Conservation (phyloP, 2,888 invertebrate species). For the Leptopilina drosophilae region DNA sequence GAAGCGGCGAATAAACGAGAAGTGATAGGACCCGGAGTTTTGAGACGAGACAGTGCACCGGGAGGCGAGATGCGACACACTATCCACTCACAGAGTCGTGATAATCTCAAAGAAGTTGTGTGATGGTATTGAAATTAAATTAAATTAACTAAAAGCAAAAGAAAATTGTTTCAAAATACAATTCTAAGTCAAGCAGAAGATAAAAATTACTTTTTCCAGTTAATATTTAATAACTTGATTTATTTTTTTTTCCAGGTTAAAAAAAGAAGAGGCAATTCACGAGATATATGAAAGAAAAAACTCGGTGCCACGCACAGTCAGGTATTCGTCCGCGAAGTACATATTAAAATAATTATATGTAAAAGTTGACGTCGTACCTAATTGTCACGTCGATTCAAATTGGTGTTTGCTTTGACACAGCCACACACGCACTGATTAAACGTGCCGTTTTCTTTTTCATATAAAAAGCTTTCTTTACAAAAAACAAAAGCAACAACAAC, state of each 20-base stretch:
- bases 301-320: constrained; percentile 45
- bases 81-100: constrained; percentile 72
- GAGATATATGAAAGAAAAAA: constrained; percentile 42
- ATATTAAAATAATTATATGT: constrained; percentile 50
- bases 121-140: constrained; percentile 60
- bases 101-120: constrained; percentile 73
- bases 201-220: background rate
- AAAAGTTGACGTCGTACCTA: constrained; percentile 53
- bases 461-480: constrained; percentile 12
- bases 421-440: constrained; percentile 37
- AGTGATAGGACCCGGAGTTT: constrained; percentile 64
- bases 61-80: constrained; percentile 70
- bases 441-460: constrained; percentile 44
- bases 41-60: constrained; percentile 78
- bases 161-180: no score
- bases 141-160: no score
- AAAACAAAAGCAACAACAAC: background rate
- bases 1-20: constrained; percentile 83
- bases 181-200: no score
- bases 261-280: background rate
- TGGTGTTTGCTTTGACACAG: constrained; percentile 46
- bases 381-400: constrained; percentile 43
- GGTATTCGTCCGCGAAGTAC: constrained; percentile 52
- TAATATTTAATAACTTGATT: no score
- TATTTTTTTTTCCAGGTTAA: constrained; percentile 26